Evolutionary conservation across 1,140 invertebrate species (phyloP), one percentile per base, ranked within the genome.

Genomic region (Bombus waltoni): DNA sequence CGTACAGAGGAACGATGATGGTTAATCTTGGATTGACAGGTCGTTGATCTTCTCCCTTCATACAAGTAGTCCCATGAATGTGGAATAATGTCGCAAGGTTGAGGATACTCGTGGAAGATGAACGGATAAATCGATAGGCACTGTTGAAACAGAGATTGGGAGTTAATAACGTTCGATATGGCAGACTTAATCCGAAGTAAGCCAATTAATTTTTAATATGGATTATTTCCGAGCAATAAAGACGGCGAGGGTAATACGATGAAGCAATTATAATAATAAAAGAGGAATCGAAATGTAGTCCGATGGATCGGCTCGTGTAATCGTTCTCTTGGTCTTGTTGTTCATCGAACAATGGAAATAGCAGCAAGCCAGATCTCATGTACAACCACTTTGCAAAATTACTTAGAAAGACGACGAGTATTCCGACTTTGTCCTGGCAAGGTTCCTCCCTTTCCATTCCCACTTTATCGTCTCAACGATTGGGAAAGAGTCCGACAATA

Each of bases 401-500:
- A 44, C 44, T 28, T 28, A 11, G 28, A 22, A 73, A 32, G 18
- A 75, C 35, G 22, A 38, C 28, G 6, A 59, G 65, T 22, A 78
- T 70, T 70, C 18, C 18, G 47, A 53, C 47, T 22, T 78, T n/a
- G 32, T 78, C n/a, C 44, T 81, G 57, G 68, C 78, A 85, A 15
- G 53, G 42, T 35, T 65, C 6, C 44, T 81, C 25, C 68, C 35
- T 42, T 42, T 53, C 42, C 44, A 66, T 65, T 73, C 25, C 6
- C 32, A 2, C n/a, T 57, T 71, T 59, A 57, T 32, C 68, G 53
- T 71, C 53, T 42, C 15, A 25, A 72, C n/a, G 70, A 74, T 81
- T 81, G 79, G 44, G 79, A 81, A 74, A 81, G 44, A 40, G 13
- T 15, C 22, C 35, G 15, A 85, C 70, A 85, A 81, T 85, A 81